Base-by-base conservation (phyloP, 2,888 invertebrate species). In the Germaria angustata region DNA sequence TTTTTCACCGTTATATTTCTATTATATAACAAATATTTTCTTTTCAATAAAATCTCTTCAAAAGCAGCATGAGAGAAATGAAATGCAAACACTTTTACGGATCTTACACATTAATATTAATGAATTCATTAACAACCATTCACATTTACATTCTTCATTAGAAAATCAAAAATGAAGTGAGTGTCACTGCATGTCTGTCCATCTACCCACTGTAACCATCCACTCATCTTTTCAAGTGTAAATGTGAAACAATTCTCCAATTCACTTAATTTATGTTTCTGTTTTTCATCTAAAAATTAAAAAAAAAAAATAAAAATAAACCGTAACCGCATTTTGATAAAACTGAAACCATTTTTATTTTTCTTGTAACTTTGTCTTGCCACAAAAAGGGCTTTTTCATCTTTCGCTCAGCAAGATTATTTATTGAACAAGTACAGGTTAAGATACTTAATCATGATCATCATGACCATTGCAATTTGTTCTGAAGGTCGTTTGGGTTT, bases 401-500 rank as follows among this genome's bases (percentile, higher is more conserved):
- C 32, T 24, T 61, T 61, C 28, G 24, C 46, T 49, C 13, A 36
- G 39, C 7, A 34, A n/a, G n/a, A n/a, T n/a, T n/a, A n/a, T n/a
- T n/a, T n/a, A n/a, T n/a, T n/a, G n/a, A n/a, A n/a, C n/a, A n/a
- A n/a, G n/a, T 46, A 57, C 41, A 68, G 39, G 68, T 68, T 68
- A 28, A 41, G 13, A 32, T 63, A 51, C 39, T 53, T 7, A 8
- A 61, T 17, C 71, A 59, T 15, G 22, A 59, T 49, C 41, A 44
- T 32, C 28, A 61, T 66, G 13, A 41, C 20, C 11, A 53, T 61
- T n/a, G 49, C 24, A 39, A 28, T 63, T 53, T 63, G 55, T 24
- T 32, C 44, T 53, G 63, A 76, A 76, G 76, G 76, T 68, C 76
- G 49, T 59, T 68, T 49, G 41, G 34, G n/a, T 55, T 57, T 34